Evolutionary conservation across 2,888 invertebrate genomes (phyloP).

Genomic region (Marronus borbonicus): DNA sequence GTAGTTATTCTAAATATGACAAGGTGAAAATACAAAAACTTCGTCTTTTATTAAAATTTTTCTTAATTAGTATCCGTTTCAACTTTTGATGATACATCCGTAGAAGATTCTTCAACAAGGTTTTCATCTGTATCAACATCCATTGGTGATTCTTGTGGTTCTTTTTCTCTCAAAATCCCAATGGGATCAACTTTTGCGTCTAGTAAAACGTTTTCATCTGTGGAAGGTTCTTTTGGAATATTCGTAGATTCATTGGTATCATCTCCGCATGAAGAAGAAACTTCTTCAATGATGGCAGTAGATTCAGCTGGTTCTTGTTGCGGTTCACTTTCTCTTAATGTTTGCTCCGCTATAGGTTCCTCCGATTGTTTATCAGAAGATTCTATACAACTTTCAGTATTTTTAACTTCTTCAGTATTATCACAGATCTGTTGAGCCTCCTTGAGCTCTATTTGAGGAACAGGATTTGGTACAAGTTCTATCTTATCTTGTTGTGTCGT

Average conservation of each 20-base stretch:
- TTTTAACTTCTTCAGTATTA: slow-evolving; percentile 30
- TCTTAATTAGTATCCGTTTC: slow-evolving; percentile 42
- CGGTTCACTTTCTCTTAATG: slow-evolving; percentile 12
- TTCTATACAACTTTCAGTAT: slow-evolving; percentile 23
- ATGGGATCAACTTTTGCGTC: slow-evolving; percentile 3
- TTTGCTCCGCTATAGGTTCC: slow-evolving; percentile 38
- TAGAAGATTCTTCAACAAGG: slow-evolving; percentile 47
- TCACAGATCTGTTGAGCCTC: slow-evolving; percentile 30
- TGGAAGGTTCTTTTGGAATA: slow-evolving; percentile 35
- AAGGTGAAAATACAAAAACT: slow-evolving; percentile 50
- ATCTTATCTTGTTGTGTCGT: not conserved
- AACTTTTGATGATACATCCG: slow-evolving; percentile 35
- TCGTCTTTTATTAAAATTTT: slow-evolving; percentile 40
- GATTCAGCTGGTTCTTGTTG: slow-evolving; percentile 25
- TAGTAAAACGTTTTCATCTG: slow-evolving; percentile 7
- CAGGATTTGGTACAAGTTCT: slow-evolving; percentile 4
- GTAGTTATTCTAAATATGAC: slow-evolving; percentile 43
- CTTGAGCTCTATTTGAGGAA: slow-evolving; percentile 36
- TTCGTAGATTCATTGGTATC: slow-evolving; percentile 1
- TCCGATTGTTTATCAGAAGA: slow-evolving; percentile 4
- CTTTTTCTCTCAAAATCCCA: slow-evolving; percentile 14
- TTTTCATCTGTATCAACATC: slow-evolving; percentile 54
- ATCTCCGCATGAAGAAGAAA: not conserved
- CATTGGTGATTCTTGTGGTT: slow-evolving; percentile 53
- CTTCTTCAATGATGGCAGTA: slow-evolving; percentile 14